Conservation (phyloP, 2,888 invertebrate species). For the Podabrus alpinus region DNA sequence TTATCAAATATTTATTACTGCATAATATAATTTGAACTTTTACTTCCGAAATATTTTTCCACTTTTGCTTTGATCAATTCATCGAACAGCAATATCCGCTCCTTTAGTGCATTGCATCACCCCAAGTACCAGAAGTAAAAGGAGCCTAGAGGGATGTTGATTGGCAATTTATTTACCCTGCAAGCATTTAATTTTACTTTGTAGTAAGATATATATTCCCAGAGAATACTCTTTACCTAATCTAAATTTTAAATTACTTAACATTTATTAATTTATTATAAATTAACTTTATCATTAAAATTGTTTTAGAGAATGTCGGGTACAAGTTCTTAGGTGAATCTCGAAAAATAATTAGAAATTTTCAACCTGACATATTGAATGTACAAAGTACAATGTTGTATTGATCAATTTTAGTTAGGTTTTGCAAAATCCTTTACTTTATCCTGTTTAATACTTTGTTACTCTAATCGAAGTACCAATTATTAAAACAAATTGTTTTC, state of each 20-base stretch:
- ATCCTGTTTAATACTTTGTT: too few species aligned
- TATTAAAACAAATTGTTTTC: too few species aligned
- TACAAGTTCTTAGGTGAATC: too few species aligned
- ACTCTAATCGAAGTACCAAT: too few species aligned
- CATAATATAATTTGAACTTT: not conserved
- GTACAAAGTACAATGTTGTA: too few species aligned
- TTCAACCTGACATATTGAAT: too few species aligned
- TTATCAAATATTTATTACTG: not conserved
- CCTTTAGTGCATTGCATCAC: slow-evolving; percentile 37
- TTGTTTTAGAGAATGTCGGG: too few species aligned
- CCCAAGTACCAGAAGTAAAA: slow-evolving; percentile 35
- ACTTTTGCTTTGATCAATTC: slow-evolving; percentile 36
- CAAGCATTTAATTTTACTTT: slow-evolving; percentile 48
- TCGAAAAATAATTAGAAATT: too few species aligned
- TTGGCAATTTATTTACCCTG: slow-evolving; percentile 56
- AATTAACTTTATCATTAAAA: not conserved
- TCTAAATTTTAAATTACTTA: not conserved
- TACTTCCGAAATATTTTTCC: not conserved
- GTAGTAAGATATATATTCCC: not conserved
- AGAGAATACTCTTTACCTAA: not conserved
- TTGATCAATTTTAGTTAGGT: too few species aligned
- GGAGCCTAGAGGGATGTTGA: slow-evolving; percentile 51
- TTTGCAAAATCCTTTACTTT: too few species aligned
- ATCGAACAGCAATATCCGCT: slow-evolving; percentile 39
- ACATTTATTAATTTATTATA: not conserved